These are phyloP conservation scores for Gymnocheta viridis DNA, from an alignment of 2,888 invertebrate species.

Conservation along the genomic window DNA sequence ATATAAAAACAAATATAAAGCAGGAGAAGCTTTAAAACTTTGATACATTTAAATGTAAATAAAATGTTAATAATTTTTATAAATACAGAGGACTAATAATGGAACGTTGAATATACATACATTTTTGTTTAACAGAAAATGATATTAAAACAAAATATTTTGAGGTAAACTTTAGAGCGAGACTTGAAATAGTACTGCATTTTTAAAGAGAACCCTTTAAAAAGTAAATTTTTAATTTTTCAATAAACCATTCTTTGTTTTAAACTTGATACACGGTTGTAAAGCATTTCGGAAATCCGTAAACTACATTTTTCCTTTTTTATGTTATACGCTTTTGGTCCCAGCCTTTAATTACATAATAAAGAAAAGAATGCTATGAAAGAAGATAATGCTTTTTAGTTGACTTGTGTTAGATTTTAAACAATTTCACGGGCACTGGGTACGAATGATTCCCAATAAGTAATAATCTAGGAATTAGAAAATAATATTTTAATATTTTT, in stretches of 20 bases:
- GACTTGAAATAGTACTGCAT: conserved; percentile 37
- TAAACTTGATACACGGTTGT: not conserved
- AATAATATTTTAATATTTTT: conserved; percentile 5
- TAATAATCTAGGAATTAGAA: conserved; percentile 76
- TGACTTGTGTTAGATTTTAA: conserved; percentile 83
- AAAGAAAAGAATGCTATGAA: conserved; percentile 21
- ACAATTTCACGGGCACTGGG: conserved; percentile 97
- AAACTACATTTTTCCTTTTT: not conserved
- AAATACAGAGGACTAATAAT: conserved; percentile 34
- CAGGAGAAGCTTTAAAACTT: conserved; percentile 31
- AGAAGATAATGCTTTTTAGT: conserved; percentile 28
- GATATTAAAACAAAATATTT: conserved; percentile 25
- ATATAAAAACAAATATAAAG: conserved; percentile 39
- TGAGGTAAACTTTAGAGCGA: conserved; percentile 63
- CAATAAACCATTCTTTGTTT: not conserved
- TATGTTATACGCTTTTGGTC: conserved; percentile 54
- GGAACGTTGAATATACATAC: conserved; percentile 41
- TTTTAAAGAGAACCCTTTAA: conserved; percentile 1
- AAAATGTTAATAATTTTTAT: conserved; percentile 19
- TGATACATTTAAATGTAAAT: conserved; percentile 4
- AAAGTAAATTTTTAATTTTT: conserved; percentile 11
- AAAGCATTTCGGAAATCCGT: not conserved
- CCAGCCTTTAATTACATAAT: conserved; percentile 27
- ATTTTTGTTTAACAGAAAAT: conserved; percentile 19
- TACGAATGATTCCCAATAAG: conserved; percentile 93